Percentiles rank a stretch among this genome's conserved stretches.
Evolutionary conservation across 2,113 vertebrate genomes (phyloP).

Genomic region (Marcusenius ussheri): DNA sequence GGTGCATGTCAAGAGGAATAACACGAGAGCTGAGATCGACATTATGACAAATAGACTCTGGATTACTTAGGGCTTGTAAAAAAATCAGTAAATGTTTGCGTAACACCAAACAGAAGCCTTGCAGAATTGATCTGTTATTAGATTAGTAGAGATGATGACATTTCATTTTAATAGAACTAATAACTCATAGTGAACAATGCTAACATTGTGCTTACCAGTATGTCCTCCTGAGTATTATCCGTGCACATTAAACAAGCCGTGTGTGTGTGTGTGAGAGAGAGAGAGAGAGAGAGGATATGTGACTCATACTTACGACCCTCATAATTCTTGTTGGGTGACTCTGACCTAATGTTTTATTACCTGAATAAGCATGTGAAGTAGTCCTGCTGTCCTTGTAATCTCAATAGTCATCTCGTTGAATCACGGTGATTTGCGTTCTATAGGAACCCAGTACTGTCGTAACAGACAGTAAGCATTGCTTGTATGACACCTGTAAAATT

Average conservation of each 20-base stretch:
- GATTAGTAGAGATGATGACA: neutral
- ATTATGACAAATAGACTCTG: neutral
- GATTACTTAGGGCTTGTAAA: neutral
- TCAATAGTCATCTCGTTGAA: neutral
- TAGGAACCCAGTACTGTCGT: constrained; percentile 34
- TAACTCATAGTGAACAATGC: neutral
- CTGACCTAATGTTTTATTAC: neutral
- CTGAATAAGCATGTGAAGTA: neutral
- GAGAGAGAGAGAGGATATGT: neutral
- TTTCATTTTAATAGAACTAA: neutral
- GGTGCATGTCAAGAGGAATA: neutral
- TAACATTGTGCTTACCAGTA: neutral
- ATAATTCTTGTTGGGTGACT: neutral
- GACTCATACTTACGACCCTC: neutral
- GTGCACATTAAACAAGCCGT: neutral
- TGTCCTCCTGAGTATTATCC: neutral
- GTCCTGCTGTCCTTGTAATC: constrained; percentile 13
- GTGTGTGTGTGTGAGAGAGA: neutral
- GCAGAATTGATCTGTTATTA: neutral
- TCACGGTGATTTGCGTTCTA: constrained; percentile 4
- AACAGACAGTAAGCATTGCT: constrained; percentile 38
- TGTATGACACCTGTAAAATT: constrained; percentile 47
- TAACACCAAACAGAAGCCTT: neutral
- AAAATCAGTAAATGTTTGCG: neutral
- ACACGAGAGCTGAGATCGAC: neutral